Evolutionary conservation across 2,797 vertebrate genomes (phyloP), one percentile per base, ranked within the genome.

Genomic region (Thaleichthys pacificus): DNA sequence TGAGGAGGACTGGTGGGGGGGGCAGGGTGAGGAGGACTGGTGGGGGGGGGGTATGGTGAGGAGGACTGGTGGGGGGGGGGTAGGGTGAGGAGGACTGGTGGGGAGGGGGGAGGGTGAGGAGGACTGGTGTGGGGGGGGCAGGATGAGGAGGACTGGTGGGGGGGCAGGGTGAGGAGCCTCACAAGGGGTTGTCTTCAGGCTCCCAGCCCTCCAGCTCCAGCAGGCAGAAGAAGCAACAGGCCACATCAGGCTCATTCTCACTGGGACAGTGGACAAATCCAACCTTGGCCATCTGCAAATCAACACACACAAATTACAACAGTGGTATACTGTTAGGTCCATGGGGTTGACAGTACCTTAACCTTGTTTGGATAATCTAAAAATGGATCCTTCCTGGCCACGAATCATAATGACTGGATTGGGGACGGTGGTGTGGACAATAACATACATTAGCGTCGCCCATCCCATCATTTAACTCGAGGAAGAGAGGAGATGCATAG

Each of bases 171-270:
- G 32, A 35, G 32, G 32, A 47, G 17, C 60, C 87, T 81, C 76
- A 95, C 93, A 91, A 84, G 3, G 94, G 95, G 74, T 94, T 82
- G 57, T 95, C 94, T 12, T 94, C 86, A 5, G 93, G 92, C 73
- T 97, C 93, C 95, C 94, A 96, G 64, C 90, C 92, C n/a, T 94
- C 93, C 35, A 95, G 79, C 71, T 95, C 95, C 5, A 92, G 89
- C 75, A 96, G 86, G 85, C 95, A 96, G 77, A 93, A 96, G 87
- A 95, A 94, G 81, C 93, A 94, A 71, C 93, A 94, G 15, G 81
- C 89, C 12, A 94, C 91, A 7, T 94, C 94, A 7, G 93, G 93
- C 77, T 91, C 91, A 30, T 91, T 91, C 80, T 85, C 83, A 76
- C 77, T 89, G 0, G 93, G 92, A 61, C 92, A 93, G 83, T 95